Conservation (phyloP, 2,888 invertebrate species). For the Elysia crispata region DNA sequence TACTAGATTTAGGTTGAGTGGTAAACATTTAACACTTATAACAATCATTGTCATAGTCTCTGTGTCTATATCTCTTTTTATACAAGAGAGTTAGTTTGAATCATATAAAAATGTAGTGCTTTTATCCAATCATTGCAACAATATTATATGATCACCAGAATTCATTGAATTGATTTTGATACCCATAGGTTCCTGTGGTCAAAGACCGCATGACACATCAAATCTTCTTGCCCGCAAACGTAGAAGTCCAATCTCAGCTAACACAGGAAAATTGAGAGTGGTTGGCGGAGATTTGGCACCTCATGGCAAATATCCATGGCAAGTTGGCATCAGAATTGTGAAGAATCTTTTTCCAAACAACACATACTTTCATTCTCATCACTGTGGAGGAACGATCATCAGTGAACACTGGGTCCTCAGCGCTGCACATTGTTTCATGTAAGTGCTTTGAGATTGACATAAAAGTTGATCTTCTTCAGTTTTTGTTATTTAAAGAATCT, state of each 20-base stretch:
- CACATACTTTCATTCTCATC: slow-evolving; percentile 53
- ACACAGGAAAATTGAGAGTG: slow-evolving; percentile 50
- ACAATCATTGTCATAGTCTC: too few relatives aligned
- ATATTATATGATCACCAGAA: too few relatives aligned
- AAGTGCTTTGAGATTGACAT: slow-evolving; percentile 41
- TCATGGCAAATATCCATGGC: slow-evolving; percentile 74
- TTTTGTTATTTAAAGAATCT: too few relatives aligned
- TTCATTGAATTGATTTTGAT: too few relatives aligned
- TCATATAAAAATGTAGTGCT: too few relatives aligned
- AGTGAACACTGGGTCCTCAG: slow-evolving; percentile 72
- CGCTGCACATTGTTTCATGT: slow-evolving; percentile 75
- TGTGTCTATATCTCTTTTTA: too few relatives aligned
- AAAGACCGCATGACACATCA: slow-evolving; percentile 17
- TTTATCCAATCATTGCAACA: too few relatives aligned
- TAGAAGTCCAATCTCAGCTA: background rate
- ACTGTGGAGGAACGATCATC: slow-evolving; percentile 73
- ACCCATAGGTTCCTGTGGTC: slow-evolving; percentile 17
- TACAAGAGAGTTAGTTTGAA: too few relatives aligned
- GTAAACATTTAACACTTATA: too few relatives aligned
- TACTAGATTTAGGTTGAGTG: too few relatives aligned
- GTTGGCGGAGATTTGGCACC: slow-evolving; percentile 66
- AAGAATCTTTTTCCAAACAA: slow-evolving; percentile 38
- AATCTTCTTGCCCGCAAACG: background rate
- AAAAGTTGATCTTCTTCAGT: too few relatives aligned
- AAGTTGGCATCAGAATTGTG: slow-evolving; percentile 63